Percentiles rank a stretch among this genome's conserved stretches.
Conservation (phyloP, 2,113 vertebrate genomes). For the Ariopsis seemanni region DNA sequence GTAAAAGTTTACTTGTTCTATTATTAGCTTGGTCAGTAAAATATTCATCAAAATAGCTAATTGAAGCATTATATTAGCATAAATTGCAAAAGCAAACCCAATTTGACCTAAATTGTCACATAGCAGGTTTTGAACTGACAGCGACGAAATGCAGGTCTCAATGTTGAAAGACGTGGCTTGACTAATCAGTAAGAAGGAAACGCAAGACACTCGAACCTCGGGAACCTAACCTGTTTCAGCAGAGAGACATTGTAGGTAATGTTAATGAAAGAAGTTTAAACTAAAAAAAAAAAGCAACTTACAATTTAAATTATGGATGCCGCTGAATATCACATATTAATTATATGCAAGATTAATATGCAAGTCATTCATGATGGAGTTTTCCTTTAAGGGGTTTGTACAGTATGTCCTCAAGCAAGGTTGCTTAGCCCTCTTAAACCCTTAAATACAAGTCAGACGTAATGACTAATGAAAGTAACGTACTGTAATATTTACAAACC, state of each 20-base stretch:
- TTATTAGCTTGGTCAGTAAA: too few relatives aligned
- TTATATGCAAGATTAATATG: not conserved
- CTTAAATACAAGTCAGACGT: not conserved
- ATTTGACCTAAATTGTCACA: too few relatives aligned
- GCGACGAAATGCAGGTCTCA: not conserved
- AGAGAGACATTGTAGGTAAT: not conserved
- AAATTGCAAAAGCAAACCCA: too few relatives aligned
- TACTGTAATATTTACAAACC: not conserved
- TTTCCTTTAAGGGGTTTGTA: not conserved
- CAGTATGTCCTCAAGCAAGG: not conserved
- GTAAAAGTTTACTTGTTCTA: too few relatives aligned
- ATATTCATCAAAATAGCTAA: too few relatives aligned
- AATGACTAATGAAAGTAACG: not conserved
- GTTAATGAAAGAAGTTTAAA: not conserved
- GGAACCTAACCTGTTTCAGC: not conserved
- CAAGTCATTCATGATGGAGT: not conserved
- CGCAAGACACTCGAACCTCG: not conserved
- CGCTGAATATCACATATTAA: too few relatives aligned
- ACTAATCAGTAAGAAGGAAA: not conserved
- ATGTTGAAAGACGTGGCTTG: not conserved
- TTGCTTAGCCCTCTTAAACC: not conserved
- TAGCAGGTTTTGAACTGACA: too few relatives aligned
- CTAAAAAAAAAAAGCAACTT: too few relatives aligned
- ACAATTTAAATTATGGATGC: too few relatives aligned
- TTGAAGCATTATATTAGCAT: too few relatives aligned